These are phyloP conservation scores for Gambusia affinis DNA, from an alignment of 2,113 vertebrate species.

Conservation along the genomic window DNA sequence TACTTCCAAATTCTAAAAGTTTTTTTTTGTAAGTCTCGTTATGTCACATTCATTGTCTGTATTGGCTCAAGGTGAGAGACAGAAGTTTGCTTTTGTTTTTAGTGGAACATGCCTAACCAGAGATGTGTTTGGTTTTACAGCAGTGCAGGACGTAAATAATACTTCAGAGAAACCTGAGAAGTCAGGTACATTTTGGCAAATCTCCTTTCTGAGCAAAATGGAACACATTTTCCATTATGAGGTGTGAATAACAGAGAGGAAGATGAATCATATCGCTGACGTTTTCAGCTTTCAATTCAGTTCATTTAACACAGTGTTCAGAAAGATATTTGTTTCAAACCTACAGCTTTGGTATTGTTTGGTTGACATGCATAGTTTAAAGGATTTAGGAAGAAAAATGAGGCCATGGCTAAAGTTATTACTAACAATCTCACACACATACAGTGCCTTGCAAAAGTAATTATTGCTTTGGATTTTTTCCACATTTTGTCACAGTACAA, in stretches of 20 bases:
- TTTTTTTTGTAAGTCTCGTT: conserved; percentile 51
- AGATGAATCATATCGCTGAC: conserved; percentile 18
- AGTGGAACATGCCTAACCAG: conserved; percentile 40
- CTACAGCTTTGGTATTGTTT: conserved; percentile 3
- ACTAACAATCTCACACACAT: conserved; percentile 15
- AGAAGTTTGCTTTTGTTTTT: conserved; percentile 47
- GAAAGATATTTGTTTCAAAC: conserved; percentile 29
- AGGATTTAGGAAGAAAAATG: conserved; percentile 32
- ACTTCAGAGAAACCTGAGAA: conserved; percentile 28
- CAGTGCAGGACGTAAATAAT: conserved; percentile 27
- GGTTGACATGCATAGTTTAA: conserved; percentile 37
- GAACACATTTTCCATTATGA: conserved; percentile 32
- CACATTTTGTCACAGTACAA: neutral
- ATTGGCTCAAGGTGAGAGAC: conserved; percentile 44
- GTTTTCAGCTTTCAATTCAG: conserved; percentile 39
- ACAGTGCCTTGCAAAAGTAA: neutral
- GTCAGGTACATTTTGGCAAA: conserved; percentile 31
- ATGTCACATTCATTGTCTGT: conserved; percentile 37
- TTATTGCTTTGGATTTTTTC: neutral
- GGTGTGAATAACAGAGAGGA: conserved; percentile 23
- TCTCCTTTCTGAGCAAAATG: conserved; percentile 21
- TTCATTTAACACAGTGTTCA: conserved; percentile 31
- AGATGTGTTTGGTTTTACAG: conserved; percentile 28
- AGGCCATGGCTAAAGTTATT: conserved; percentile 32
- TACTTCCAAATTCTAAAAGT: conserved; percentile 32